Evolutionary conservation across 2,113 vertebrate genomes (phyloP), one percentile per base, ranked within the genome.

Genomic region (Sinocyclocheilus maitianheensis): DNA sequence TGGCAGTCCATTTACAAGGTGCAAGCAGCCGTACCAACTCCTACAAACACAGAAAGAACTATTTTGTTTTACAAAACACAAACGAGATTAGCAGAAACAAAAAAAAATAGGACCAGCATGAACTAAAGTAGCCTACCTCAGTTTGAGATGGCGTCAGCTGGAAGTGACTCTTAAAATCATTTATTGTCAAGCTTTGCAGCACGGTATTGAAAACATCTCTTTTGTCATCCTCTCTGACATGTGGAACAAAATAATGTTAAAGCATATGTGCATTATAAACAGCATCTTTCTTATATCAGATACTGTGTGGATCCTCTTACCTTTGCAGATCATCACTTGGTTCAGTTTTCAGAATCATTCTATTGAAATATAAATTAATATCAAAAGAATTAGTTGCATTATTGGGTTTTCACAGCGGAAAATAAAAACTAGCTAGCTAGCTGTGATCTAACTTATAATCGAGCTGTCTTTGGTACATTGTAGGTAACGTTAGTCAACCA

Each of bases 111-210:
- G 34, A 69, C 30, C 9, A 48, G 18, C 16, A 7, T 62, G 60
- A 58, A 22, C 4, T 72, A 0, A 83, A 77, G 26, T 86, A 34
- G 30, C 30, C 30, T 34, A 89, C 88, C 83, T 90, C 88, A 24
- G 87, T 87, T 74, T 90, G 88, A 24, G 86, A 77, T 67, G 83
- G 84, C 30, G 82, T 86, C 7, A 90, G 81, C 82, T 83, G 86
- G 16, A 89, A 90, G 51, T 87, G 85, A 22, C 75, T 90, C 84
- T 88, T 86, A 84, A 90, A 90, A 18, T 90, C 89, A 37, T 43
- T 34, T 9, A 88, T 80, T 8, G 81, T 86, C 30, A 88, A 80
- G 24, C 46, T 84, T n/a, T 86, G 71, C 37, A 90, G 69, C 37
- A 79, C 67, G 3, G 83, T 53, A 85, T 80, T 87, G 71, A 87